Conservation (phyloP, 2,888 invertebrate species). For the Poecilobothrus nobilitatus region DNA sequence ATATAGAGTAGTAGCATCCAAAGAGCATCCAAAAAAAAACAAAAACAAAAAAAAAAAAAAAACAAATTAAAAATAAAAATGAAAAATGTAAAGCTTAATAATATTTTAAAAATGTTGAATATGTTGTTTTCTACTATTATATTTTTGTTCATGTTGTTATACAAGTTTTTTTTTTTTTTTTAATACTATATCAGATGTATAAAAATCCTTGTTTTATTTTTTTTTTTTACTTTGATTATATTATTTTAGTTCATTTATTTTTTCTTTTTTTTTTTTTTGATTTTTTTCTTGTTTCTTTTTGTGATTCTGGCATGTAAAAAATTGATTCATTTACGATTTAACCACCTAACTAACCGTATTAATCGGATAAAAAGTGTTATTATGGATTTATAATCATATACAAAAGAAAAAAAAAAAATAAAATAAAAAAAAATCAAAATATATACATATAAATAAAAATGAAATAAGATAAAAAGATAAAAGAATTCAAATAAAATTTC, state of each 20-base stretch:
- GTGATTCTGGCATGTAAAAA: constrained; percentile 13
- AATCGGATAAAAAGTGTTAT: constrained; percentile 5
- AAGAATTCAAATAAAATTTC: too few species aligned
- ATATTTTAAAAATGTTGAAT: neutral
- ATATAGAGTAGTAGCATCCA: too few species aligned
- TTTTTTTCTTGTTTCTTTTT: constrained; percentile 11
- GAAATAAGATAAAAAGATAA: neutral
- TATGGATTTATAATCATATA: constrained; percentile 1
- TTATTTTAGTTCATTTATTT: too few species aligned
- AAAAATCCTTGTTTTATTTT: neutral
- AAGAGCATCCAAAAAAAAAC: too few species aligned
- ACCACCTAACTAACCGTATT: constrained; percentile 17
- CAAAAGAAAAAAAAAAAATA: neutral
- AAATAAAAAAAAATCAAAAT: neutral
- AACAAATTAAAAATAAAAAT: too few species aligned
- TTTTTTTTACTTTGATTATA: too few species aligned
- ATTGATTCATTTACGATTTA: constrained; percentile 21
- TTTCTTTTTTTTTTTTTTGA: too few species aligned
- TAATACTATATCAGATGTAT: constrained; percentile 18
- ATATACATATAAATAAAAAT: neutral
- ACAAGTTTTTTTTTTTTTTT: neutral
- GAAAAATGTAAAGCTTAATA: neutral
- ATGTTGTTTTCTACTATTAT: neutral
- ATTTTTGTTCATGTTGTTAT: neutral
- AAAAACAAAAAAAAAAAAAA: too few species aligned